Evolutionary conservation across 2,113 vertebrate species (phyloP).

Genomic region (Rhipidura dahli): DNA sequence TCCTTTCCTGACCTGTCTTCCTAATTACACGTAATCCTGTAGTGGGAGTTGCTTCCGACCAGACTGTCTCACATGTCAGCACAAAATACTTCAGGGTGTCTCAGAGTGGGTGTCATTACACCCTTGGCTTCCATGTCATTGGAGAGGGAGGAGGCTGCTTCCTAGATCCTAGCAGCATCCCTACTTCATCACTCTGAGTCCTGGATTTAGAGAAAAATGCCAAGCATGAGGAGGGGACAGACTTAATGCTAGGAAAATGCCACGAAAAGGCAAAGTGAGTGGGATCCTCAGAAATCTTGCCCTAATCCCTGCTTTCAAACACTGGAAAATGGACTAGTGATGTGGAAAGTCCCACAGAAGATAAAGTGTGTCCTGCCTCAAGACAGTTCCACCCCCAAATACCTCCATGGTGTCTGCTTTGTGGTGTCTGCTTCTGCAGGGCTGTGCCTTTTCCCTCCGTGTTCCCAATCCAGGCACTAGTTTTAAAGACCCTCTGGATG

Average conservation of each 20-base stretch:
- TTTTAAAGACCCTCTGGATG: conserved; percentile 69
- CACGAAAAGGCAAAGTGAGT: not conserved
- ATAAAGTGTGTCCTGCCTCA: not conserved
- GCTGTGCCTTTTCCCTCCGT: not conserved
- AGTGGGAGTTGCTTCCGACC: not conserved
- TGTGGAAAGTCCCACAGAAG: not conserved
- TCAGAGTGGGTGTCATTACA: not conserved
- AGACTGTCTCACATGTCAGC: not conserved
- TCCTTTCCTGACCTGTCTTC: not conserved
- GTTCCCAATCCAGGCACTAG: conserved; percentile 58
- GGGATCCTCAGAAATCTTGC: not conserved
- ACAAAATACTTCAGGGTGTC: not conserved
- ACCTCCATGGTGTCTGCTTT: not conserved
- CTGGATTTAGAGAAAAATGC: not conserved
- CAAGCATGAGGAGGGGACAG: not conserved
- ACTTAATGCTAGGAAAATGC: not conserved
- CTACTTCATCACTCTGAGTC: not conserved
- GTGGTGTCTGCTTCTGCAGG: not conserved
- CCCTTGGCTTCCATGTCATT: not conserved
- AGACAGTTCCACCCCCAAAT: not conserved
- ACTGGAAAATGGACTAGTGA: not conserved
- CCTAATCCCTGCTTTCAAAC: not conserved
- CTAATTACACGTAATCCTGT: not conserved
- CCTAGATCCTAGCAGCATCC: not conserved
- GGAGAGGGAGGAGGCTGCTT: not conserved